Conservation (phyloP, 1,140 invertebrate species). For the Archivesica marissinica region DNA sequence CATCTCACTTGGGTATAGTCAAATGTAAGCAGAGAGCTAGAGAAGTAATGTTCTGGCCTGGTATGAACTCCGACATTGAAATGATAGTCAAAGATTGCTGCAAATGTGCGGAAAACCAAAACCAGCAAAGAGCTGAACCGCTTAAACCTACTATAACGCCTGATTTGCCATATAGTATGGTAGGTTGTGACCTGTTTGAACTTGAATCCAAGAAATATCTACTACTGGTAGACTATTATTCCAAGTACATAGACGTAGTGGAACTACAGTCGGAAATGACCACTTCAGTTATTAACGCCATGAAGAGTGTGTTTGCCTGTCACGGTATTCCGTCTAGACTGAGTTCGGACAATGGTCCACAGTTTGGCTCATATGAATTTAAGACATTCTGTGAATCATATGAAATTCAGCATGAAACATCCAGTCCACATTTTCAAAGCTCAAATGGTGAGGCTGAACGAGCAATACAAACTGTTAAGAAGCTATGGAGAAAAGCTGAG, state of each 20-base stretch:
- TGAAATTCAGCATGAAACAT: slow-evolving; percentile 63
- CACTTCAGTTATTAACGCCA: slow-evolving; percentile 33
- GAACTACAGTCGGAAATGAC: slow-evolving; percentile 34
- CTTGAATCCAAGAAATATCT: slow-evolving; percentile 55
- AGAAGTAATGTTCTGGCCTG: slow-evolving; percentile 81
- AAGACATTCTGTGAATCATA: slow-evolving; percentile 52
- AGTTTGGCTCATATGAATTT: slow-evolving; percentile 82
- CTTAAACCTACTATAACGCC: slow-evolving; percentile 34
- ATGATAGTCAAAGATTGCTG: slow-evolving; percentile 82
- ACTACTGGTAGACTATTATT: slow-evolving; percentile 65
- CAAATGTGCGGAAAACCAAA: slow-evolving; percentile 71
- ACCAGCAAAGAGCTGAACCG: slow-evolving; percentile 53
- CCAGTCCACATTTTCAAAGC: slow-evolving; percentile 66
- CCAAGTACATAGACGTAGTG: slow-evolving; percentile 55
- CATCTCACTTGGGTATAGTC: slow-evolving; percentile 83
- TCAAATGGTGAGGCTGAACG: slow-evolving; percentile 67
- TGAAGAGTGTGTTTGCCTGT: slow-evolving; percentile 34
- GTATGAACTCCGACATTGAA: slow-evolving; percentile 84
- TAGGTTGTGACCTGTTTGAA: slow-evolving; percentile 62
- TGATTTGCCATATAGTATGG: slow-evolving; percentile 16
- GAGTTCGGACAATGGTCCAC: slow-evolving; percentile 83
- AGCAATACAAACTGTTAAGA: slow-evolving; percentile 68
- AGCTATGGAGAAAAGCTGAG: no score
- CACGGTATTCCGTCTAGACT: slow-evolving; percentile 67
- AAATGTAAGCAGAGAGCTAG: slow-evolving; percentile 81